These are phyloP conservation scores for Neria commutata DNA, from an alignment of 2,888 invertebrate genomes.

Conservation along the genomic window DNA sequence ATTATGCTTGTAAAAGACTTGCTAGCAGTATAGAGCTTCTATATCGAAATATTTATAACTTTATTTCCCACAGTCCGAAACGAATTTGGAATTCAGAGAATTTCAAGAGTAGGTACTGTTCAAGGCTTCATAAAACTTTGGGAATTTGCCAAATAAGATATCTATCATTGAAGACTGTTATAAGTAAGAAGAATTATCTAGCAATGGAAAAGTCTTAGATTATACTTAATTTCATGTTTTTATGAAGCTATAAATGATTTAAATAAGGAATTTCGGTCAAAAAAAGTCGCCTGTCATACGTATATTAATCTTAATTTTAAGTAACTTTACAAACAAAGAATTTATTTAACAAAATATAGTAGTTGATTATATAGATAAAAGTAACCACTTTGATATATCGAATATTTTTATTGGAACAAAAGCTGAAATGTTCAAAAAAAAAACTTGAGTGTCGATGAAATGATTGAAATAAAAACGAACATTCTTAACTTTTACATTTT, in stretches of 20 bases:
- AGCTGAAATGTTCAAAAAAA: neutral
- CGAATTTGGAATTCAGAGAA: conserved; percentile 7
- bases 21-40: neutral
- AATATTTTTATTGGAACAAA: conserved; percentile 5
- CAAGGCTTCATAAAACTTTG: neutral
- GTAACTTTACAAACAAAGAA: neutral
- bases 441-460: neutral
- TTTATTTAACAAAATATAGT: neutral
- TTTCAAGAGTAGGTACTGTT: conserved; percentile 1
- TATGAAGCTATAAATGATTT: neutral
- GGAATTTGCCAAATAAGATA: neutral
- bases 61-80: conserved; percentile 18
- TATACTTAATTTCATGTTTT: neutral
- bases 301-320: conserved; percentile 5
- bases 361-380: conserved; percentile 1
- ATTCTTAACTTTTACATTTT: conserved; percentile 1
- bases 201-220: neutral
- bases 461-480: neutral
- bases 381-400: neutral
- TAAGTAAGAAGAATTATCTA: neutral
- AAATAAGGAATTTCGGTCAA: no score
- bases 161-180: neutral
- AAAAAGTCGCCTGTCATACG: no score
- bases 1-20: conserved; percentile 1
- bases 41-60: conserved; percentile 3